Base-by-base conservation (phyloP, 2,888 invertebrate species). In the Synanthedon vespiformis region DNA sequence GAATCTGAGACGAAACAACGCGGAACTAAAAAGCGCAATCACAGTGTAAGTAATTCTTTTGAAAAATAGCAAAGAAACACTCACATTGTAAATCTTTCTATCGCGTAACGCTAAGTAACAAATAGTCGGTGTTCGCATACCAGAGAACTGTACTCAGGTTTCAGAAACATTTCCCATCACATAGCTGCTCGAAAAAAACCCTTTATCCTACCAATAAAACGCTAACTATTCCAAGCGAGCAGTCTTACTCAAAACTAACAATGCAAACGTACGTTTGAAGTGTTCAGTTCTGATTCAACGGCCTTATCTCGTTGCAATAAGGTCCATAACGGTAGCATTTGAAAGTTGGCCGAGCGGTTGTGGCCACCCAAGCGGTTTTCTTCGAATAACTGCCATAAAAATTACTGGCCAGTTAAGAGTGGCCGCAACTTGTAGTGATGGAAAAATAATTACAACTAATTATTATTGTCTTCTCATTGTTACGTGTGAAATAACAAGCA, bases 281-380 rank as follows among this genome's bases (percentile, higher is more conserved):
- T 13, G 12, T 12, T n/a, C 13, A 5, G 34, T 44, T 44, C 44
- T 44, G 5, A 13, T 13, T 11, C 2, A 44, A 44, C 44, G 44
- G 13, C 44, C 14, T 14, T 44, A 44, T n/a, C n/a, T 3, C 13
- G n/a, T 44, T 8, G 44, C 14, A 13, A 44, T 44, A 44, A 44
- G 6, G 44, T 44, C 6, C 11, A 44, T 44, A 44, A 14, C 44
- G n/a, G 44, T 6, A 50, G n/a, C 11, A 50, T 27, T 22, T 10
- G 12, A 16, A 34, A n/a, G 44, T 44, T 44, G 44, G 44, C 14
- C 11, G n/a, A 14, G 13, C 14, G n/a, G n/a, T 13, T 14, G 44
- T 44, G 74, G 63, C 83, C 82, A 82, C 82, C 81, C 81, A 80
- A 57, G 67, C 58, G 56, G 69, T 61, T 65, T 76, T 72, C 75